These are phyloP conservation scores for Eumerus sabulonum DNA, from an alignment of 2,888 invertebrate genomes.

Conservation along the genomic window DNA sequence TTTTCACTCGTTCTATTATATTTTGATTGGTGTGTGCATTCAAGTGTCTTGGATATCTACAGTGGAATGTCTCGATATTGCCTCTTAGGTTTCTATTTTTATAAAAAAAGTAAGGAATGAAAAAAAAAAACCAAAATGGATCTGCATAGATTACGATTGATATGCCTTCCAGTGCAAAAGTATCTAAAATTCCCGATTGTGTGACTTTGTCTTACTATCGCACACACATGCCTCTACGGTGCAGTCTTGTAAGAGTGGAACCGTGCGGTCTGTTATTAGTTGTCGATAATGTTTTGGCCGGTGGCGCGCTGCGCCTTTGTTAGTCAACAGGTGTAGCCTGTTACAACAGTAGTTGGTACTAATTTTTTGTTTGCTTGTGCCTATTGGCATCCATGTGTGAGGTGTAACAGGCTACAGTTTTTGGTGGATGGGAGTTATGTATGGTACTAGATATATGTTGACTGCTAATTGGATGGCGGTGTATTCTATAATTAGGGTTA, in stretches of 20 bases:
- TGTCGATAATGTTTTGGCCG: slow-evolving; percentile 56
- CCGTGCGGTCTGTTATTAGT: slow-evolving; percentile 45
- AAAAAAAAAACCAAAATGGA: slow-evolving; percentile 17
- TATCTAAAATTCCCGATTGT: slow-evolving; percentile 31
- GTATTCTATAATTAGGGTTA: neutral
- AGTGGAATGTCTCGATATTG: neutral
- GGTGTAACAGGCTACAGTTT: slow-evolving; percentile 36
- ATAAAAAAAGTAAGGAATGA: slow-evolving; percentile 27
- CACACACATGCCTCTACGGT: neutral
- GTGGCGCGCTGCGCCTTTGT: slow-evolving; percentile 52
- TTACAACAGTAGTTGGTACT: slow-evolving; percentile 58
- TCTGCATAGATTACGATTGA: slow-evolving; percentile 63
- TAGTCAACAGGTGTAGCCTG: slow-evolving; percentile 60
- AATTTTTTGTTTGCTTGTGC: slow-evolving; percentile 54
- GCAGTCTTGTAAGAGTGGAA: neutral
- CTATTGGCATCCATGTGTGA: slow-evolving; percentile 40
- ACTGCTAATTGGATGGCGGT: slow-evolving; percentile 9
- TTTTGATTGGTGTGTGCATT: slow-evolving; percentile 31
- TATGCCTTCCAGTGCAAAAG: slow-evolving; percentile 65
- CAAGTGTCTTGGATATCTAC: slow-evolving; percentile 45
- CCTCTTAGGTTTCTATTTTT: slow-evolving; percentile 20
- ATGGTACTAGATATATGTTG: neutral
- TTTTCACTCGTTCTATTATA: too few relatives aligned
- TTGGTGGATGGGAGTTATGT: too few relatives aligned
- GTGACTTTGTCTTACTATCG: slow-evolving; percentile 6